These are phyloP conservation scores for Polyodon spathula DNA, from an alignment of 2,113 vertebrate genomes.

Conservation along the genomic window DNA sequence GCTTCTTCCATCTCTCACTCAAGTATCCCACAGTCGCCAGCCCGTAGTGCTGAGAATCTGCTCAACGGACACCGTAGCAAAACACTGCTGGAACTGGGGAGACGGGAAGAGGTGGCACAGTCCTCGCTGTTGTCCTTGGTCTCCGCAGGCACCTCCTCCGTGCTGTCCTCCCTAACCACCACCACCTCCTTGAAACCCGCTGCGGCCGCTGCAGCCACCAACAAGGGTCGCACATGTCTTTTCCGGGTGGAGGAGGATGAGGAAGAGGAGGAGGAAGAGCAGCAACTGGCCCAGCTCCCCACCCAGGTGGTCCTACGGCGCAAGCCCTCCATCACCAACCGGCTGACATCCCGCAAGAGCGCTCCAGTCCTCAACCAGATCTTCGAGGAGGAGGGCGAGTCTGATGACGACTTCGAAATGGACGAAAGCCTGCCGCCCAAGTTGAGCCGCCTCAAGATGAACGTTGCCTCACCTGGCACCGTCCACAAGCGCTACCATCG, in stretches of 20 bases:
- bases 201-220: conserved; percentile 45
- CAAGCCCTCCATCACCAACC: conserved; percentile 88
- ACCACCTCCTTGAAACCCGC: conserved; percentile 39
- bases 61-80: conserved; percentile 86
- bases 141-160: conserved; percentile 26
- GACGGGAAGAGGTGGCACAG: conserved; percentile 69
- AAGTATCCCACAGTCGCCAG: conserved; percentile 74
- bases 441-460: conserved; percentile 90
- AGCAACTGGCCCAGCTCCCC: conserved; percentile 66
- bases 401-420: conserved; percentile 88
- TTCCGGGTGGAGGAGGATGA: conserved; percentile 92
- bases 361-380: conserved; percentile 95
- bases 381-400: conserved; percentile 93
- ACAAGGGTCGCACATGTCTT: conserved; percentile 74
- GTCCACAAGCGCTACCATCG: conserved; percentile 85
- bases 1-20: conserved; percentile 79
- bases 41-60: conserved; percentile 73
- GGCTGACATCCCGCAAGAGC: conserved; percentile 86
- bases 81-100: conserved; percentile 62
- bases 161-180: conserved; percentile 32
- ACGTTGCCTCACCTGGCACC: conserved; percentile 78
- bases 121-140: conserved; percentile 13
- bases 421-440: conserved; percentile 90
- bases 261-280: conserved; percentile 90
- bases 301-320: conserved; percentile 81